Conservation (phyloP, 2,113 vertebrate species). For the Sceloporus tristichus region DNA sequence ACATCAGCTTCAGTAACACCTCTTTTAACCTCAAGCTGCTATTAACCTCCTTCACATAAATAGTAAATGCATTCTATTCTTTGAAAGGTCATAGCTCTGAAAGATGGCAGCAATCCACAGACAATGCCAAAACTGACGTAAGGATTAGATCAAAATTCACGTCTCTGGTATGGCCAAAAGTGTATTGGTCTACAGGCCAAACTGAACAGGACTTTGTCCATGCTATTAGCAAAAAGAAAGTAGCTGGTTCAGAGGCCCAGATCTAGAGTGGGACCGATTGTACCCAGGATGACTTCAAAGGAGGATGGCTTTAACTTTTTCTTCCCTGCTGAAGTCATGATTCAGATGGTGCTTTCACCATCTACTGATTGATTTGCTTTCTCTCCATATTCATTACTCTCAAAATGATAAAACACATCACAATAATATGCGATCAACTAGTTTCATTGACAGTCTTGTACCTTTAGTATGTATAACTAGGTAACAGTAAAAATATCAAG, state of each 20-base stretch:
- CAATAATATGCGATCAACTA: no score
- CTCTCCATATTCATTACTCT: no score
- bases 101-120: not conserved
- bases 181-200: not conserved
- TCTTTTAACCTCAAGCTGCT: not conserved
- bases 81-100: not conserved
- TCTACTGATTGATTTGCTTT: no score
- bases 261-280: not conserved
- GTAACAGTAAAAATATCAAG: not conserved
- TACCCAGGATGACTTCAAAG: no score
- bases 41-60: accelerated
- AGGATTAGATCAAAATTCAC: not conserved
- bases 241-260: not conserved
- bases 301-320: no score
- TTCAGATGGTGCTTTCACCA: no score
- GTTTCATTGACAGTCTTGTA: not conserved
- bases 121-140: accelerated
- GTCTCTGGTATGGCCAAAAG: not conserved
- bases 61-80: accelerated
- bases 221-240: not conserved
- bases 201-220: no score
- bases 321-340: no score
- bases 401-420: no score
- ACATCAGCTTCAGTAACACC: conserved; percentile 30
- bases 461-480: not conserved